Conservation (phyloP, 2,888 invertebrate genomes). For the Dusona sp. region DNA sequence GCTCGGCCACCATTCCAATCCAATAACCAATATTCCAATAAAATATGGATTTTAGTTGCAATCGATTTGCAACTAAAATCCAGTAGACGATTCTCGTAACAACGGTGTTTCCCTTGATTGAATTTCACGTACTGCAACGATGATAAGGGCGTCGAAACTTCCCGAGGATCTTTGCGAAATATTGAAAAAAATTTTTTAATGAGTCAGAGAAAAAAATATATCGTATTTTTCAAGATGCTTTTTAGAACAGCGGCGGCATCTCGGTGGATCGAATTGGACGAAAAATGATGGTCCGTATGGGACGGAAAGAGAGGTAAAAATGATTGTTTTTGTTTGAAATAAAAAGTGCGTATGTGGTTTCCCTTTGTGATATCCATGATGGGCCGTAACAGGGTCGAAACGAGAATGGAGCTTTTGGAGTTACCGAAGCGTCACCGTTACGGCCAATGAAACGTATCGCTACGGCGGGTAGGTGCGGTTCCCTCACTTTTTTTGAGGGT, state of each 20-base stretch:
- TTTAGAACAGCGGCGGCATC: background rate
- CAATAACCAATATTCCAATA: too few relatives aligned
- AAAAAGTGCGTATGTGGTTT: background rate
- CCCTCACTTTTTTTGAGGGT: slow-evolving; percentile 4
- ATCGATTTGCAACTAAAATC: background rate
- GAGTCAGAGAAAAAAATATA: background rate
- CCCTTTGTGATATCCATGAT: background rate
- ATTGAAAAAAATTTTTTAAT: background rate
- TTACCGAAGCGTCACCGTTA: slow-evolving; percentile 38
- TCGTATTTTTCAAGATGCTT: background rate
- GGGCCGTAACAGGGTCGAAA: background rate
- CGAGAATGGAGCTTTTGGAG: background rate
- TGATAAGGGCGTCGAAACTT: background rate
- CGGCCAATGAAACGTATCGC: slow-evolving; percentile 41
- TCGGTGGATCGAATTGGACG: too few relatives aligned
- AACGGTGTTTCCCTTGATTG: background rate
- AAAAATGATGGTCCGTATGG: background rate
- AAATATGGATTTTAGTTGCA: too few relatives aligned
- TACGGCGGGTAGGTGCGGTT: background rate
- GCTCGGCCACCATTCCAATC: background rate
- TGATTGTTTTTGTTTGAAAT: background rate
- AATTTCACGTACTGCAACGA: background rate
- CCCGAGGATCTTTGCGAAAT: background rate
- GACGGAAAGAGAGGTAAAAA: background rate
- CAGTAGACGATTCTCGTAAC: background rate